A percentile compares a stretch with the other conserved stretches of the same genome.
Conservation (phyloP, 2,797 vertebrate genomes). For the Sebastes itinus region DNA sequence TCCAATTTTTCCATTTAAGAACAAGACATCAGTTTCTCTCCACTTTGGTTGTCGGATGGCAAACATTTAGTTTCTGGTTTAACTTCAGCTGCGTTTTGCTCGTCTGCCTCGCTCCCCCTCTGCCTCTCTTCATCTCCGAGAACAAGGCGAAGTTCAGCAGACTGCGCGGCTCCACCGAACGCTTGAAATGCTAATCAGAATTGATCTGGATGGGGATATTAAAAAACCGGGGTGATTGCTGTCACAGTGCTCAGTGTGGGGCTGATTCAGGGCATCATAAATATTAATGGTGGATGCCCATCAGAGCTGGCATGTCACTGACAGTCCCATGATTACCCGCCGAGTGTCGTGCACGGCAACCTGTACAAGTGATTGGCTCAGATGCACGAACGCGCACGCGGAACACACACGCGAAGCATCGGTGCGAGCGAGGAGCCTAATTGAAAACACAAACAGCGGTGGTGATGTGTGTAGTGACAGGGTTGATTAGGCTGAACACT, state of each 20-base stretch:
- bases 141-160: slow-evolving; percentile 66
- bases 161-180: slow-evolving; percentile 54
- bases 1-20: slow-evolving; percentile 21
- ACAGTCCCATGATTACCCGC: slow-evolving; percentile 77
- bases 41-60: slow-evolving; percentile 27
- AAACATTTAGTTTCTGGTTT: slow-evolving; percentile 58
- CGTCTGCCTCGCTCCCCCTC: slow-evolving; percentile 12
- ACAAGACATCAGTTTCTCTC: slow-evolving; percentile 25
- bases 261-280: slow-evolving; percentile 75
- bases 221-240: slow-evolving; percentile 74
- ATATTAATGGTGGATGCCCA: slow-evolving; percentile 80
- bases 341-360: slow-evolving; percentile 44
- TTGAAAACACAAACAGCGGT: slow-evolving; percentile 75
- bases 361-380: slow-evolving; percentile 63
- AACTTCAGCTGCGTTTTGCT: slow-evolving; percentile 49
- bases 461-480: slow-evolving; percentile 63
- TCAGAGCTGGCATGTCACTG: slow-evolving; percentile 71
- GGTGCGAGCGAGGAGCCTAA: slow-evolving; percentile 55
- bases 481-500: slow-evolving; percentile 71
- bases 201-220: slow-evolving; percentile 77
- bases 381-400: not conserved
- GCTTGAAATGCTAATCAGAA: slow-evolving; percentile 77
- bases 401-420: slow-evolving; percentile 11
- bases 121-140: slow-evolving; percentile 56
- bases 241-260: slow-evolving; percentile 71